A percentile compares a stretch with the other conserved stretches of the same genome.
Evolutionary conservation across 1,140 invertebrate genomes (phyloP).

Genomic region (Aporrectodea caliginosa): DNA sequence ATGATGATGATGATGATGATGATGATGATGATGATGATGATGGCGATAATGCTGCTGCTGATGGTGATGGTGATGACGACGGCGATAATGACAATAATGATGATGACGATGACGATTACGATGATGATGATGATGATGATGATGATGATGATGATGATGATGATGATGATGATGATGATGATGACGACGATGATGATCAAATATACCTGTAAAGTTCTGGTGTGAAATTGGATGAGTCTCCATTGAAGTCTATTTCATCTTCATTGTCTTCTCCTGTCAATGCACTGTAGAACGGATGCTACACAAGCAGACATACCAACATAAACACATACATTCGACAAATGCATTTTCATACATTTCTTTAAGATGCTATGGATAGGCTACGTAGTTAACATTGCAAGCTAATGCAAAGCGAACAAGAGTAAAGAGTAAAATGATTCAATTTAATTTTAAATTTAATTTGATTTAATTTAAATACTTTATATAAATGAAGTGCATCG

Average conservation of each 20-base stretch:
- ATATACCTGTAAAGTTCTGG: not conserved
- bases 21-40: not conserved
- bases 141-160: constrained; percentile 14
- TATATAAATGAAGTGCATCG: too few species aligned
- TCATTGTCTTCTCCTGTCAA: constrained; percentile 3
- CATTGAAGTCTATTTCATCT: not conserved
- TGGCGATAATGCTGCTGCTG: too few species aligned
- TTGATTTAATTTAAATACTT: too few species aligned
- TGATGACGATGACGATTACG: not conserved
- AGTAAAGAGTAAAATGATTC: too few species aligned
- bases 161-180: constrained; percentile 5
- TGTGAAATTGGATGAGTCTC: not conserved
- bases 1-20: constrained; percentile 12
- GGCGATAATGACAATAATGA: not conserved
- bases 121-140: constrained; percentile 22
- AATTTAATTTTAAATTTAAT: too few species aligned
- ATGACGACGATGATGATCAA: not conserved
- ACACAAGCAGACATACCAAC: not conserved
- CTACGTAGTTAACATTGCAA: too few species aligned
- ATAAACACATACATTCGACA: too few species aligned
- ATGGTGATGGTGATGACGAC: not conserved
- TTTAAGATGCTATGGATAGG: too few species aligned
- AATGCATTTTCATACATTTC: too few species aligned
- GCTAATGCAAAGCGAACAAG: too few species aligned
- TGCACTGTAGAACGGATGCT: not conserved